Conservation (phyloP, 2,888 invertebrate species). For the Quadroppia sp. region DNA sequence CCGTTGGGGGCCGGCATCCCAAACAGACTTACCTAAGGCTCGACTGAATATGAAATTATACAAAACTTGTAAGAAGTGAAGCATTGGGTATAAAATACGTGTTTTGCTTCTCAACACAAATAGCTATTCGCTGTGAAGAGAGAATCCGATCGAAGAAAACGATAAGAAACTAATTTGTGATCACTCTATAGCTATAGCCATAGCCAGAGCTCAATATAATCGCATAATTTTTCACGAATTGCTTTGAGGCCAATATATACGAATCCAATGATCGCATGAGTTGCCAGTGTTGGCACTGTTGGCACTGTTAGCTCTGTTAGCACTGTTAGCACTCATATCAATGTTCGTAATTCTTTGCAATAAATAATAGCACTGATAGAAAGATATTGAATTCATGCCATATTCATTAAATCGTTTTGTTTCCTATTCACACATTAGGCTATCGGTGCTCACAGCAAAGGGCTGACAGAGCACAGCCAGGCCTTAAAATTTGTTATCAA, state of each 20-base stretch:
- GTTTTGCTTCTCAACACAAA: not conserved
- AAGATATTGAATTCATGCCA: slow-evolving; percentile 33
- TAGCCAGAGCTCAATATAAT: not conserved
- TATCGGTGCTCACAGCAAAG: not conserved
- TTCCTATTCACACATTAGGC: slow-evolving; percentile 31
- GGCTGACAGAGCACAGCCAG: not conserved
- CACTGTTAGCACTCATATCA: not conserved
- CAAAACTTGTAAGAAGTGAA: slow-evolving; percentile 21
- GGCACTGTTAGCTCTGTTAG: not conserved
- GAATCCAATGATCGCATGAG: slow-evolving; percentile 2
- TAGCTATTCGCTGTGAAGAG: slow-evolving; percentile 4
- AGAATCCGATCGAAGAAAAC: slow-evolving; percentile 23
- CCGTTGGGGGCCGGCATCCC: not conserved
- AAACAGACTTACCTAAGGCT: not conserved
- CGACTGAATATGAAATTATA: slow-evolving; percentile 31
- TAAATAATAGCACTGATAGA: slow-evolving; percentile 34
- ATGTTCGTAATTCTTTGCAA: not conserved
- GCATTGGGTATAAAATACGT: slow-evolving; percentile 31
- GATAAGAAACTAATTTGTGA: slow-evolving; percentile 34
- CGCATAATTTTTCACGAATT: slow-evolving; percentile 35
- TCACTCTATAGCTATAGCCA: not conserved
- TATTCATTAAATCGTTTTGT: slow-evolving; percentile 31
- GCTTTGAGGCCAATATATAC: slow-evolving; percentile 24
- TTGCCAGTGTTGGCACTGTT: not conserved
- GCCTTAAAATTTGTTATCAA: not conserved